Evolutionary conservation across 2,888 invertebrate species (phyloP).

Genomic region (Lottia gigantea): DNA sequence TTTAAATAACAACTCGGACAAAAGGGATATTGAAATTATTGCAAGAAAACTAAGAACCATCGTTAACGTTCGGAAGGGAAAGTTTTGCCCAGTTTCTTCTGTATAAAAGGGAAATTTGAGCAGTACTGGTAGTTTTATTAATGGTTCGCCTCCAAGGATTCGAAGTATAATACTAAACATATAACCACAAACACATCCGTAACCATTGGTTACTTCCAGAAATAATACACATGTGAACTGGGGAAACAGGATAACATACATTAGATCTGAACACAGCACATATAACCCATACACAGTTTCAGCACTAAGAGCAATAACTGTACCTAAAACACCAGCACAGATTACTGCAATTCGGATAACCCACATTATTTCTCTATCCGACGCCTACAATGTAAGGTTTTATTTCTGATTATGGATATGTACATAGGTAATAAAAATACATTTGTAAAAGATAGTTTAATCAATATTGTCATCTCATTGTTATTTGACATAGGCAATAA

Average conservation of each 20-base stretch:
- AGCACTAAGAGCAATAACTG: constrained; percentile 32
- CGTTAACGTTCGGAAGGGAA: constrained; percentile 42
- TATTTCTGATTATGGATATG: too few relatives aligned
- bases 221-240: constrained; percentile 37
- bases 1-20: constrained; percentile 33
- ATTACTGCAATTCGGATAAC: constrained; percentile 32
- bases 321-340: constrained; percentile 27
- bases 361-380: constrained; percentile 36
- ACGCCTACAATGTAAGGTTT: constrained; percentile 26
- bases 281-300: constrained; percentile 36
- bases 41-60: constrained; percentile 36
- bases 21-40: constrained; percentile 31
- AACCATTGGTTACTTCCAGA: constrained; percentile 35
- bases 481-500: too few relatives aligned
- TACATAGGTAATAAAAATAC: too few relatives aligned
- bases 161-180: constrained; percentile 82
- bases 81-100: constrained; percentile 32
- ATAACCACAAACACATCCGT: constrained; percentile 56
- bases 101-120: constrained; percentile 39
- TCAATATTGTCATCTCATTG: too few relatives aligned
- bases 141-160: constrained; percentile 86
- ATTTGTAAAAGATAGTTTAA: too few relatives aligned
- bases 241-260: constrained; percentile 39
- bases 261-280: constrained; percentile 36
- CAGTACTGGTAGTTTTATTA: constrained; percentile 73